phyloP scores from a whole-genome alignment of 2,888 invertebrate genomes.

The Andrena bucephala region DNA sequence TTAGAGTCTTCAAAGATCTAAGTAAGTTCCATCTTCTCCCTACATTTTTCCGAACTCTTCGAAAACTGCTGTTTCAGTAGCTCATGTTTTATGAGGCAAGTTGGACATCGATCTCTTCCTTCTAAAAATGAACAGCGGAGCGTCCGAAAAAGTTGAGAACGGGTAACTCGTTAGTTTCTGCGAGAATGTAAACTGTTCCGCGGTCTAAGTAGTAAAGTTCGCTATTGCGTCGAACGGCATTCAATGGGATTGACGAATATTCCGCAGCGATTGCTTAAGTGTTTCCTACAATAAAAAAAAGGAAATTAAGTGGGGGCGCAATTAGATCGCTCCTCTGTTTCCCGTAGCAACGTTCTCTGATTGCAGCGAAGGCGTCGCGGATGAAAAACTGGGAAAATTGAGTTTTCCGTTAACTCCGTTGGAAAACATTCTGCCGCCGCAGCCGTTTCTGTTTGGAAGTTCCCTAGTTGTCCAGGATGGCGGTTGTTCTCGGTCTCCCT shows the following conservation, averaged over 20 bases:
- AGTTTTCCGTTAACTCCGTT: conserved; percentile 28
- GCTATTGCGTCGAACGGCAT: background rate
- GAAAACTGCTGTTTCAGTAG: too few species aligned
- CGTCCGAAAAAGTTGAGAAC: too few species aligned
- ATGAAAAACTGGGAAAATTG: conserved; percentile 45
- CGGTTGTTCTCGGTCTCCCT: background rate
- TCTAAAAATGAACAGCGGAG: too few species aligned
- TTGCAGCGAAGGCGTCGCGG: conserved; percentile 4
- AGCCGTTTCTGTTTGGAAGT: conserved; percentile 24
- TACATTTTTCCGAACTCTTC: too few species aligned
- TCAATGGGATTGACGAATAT: background rate
- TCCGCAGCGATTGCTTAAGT: background rate
- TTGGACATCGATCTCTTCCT: too few species aligned
- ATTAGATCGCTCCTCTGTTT: conserved; percentile 13
- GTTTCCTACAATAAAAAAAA: conserved; percentile 9
- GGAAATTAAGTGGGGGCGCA: conserved; percentile 15
- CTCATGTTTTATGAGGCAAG: too few species aligned
- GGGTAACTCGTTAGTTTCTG: too few species aligned
- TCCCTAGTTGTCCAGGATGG: background rate
- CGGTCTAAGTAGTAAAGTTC: background rate
- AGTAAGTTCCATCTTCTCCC: too few species aligned
- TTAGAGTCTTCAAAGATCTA: too few species aligned
- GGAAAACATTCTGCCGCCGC: conserved; percentile 9
- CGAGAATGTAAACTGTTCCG: too few species aligned
- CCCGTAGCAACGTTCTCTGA: conserved; percentile 12